phyloP scores from a whole-genome alignment of 2,113 vertebrate genomes.

The Gracilinanus agilis region DNA sequence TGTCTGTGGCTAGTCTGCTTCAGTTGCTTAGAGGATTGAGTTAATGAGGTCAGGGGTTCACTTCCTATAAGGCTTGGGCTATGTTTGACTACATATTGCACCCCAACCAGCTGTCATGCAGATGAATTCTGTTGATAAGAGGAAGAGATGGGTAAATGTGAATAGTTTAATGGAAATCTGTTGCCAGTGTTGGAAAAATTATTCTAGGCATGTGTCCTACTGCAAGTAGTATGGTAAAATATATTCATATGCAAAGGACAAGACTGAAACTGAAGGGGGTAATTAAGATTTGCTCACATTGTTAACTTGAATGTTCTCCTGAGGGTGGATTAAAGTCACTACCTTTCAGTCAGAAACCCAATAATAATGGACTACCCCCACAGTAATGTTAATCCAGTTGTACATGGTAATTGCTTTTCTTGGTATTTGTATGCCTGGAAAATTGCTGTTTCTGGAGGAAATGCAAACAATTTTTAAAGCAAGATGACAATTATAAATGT shows the following conservation, averaged over 20 bases:
- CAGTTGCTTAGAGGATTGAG: slow-evolving; percentile 53
- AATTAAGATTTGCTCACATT: neutral
- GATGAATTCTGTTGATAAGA: slow-evolving; percentile 51
- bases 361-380: neutral
- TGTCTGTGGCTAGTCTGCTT: slow-evolving; percentile 50
- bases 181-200: slow-evolving; percentile 49
- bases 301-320: slow-evolving; percentile 27
- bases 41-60: slow-evolving; percentile 45
- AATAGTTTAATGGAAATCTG: slow-evolving; percentile 41
- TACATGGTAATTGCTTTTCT: slow-evolving; percentile 43
- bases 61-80: slow-evolving; percentile 11
- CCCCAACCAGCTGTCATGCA: slow-evolving; percentile 19
- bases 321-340: slow-evolving; percentile 10
- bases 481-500: slow-evolving; percentile 24
- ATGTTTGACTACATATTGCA: slow-evolving; percentile 48
- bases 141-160: slow-evolving; percentile 40
- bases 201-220: slow-evolving; percentile 42
- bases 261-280: neutral
- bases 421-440: slow-evolving; percentile 9
- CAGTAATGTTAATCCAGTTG: slow-evolving; percentile 35
- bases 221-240: slow-evolving; percentile 27
- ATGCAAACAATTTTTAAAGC: slow-evolving; percentile 33
- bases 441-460: slow-evolving; percentile 37
- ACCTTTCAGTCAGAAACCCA: slow-evolving; percentile 3
- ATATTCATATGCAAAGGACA: slow-evolving; percentile 20